Base-by-base conservation (phyloP, 2,797 vertebrate species). In the Sebastolobus altivelis region DNA sequence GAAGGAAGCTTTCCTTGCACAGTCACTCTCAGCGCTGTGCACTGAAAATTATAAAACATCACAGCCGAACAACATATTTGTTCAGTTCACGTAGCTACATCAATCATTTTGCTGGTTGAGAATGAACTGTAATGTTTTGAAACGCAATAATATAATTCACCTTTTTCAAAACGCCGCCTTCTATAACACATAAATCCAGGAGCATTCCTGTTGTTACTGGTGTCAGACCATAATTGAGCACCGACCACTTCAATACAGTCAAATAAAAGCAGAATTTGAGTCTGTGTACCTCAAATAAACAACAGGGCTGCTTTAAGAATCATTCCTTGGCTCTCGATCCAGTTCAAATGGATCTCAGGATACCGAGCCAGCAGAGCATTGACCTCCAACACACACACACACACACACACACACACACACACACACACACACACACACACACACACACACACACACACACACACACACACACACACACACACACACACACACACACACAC, bases 301-400 rank as follows among this genome's bases (percentile, higher is more conserved):
- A 20, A 46, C 43, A 46, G 43, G 16, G 43, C 43, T 46, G 43
- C 43, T 46, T 43, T 46, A 35, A 72, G 31, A 72, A 27, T 14
- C 35, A 5, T 37, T 37, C n/a, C 54, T 54, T 67, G 43, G 43
- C 56, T 58, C 38, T 35, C 13, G 54, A 10, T 80, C 18, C n/a
- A 58, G 33, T 40, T 27, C 1, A 65, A 59, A 58, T 67, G 38
- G 33, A 75, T 70, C 22, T 65, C 59, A 27, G 37, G 60, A 71
- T 25, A 78, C n/a, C 1, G n/a, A 54, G 63, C 38, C 62, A 63
- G 38, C 20, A 65, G 14, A 29, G 3, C 29, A 76, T 35, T 33
- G 2, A 63, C 56, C 61, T 68, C 40, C n/a, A 81, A 33, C 74
- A 60, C 37, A 37, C 60, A 49, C 46, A 27, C 54, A 65, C 11